Evolutionary conservation across 2,113 vertebrate genomes (phyloP).

Genomic region (Smithornis capensis): DNA sequence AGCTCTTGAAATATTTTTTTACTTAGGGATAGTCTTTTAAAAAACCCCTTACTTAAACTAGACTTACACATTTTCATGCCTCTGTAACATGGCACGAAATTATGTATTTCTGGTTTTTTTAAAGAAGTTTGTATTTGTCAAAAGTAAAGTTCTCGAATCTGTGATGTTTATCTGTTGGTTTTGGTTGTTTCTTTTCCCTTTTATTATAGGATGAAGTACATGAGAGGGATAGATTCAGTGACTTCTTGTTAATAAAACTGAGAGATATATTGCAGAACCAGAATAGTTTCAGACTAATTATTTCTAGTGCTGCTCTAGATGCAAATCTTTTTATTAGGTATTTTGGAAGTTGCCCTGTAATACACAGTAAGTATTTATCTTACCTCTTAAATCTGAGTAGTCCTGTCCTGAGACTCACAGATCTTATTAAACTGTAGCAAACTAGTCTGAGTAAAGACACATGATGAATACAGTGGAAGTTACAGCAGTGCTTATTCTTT

Average conservation of each 20-base stretch:
- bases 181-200: background rate
- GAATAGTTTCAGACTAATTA: constrained; percentile 83
- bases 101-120: background rate
- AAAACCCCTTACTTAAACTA: background rate
- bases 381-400: background rate
- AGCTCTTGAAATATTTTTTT: background rate
- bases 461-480: background rate
- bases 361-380: constrained; percentile 82
- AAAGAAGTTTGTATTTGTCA: background rate
- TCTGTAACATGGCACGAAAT: background rate
- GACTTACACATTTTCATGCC: background rate
- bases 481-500: background rate
- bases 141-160: background rate
- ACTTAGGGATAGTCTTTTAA: background rate
- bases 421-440: background rate
- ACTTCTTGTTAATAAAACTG: constrained; percentile 94
- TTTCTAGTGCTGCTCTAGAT: constrained; percentile 92
- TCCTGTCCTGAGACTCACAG: background rate
- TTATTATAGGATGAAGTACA: constrained; percentile 91
- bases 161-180: background rate
- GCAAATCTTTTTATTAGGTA: constrained; percentile 86
- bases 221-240: constrained; percentile 92
- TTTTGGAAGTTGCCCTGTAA: constrained; percentile 89
- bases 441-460: background rate
- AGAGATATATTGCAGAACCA: constrained; percentile 86